Percentiles rank a stretch among this genome's conserved stretches.
phyloP scores from a whole-genome alignment of 2,113 vertebrate species.

The Etia nguti region DNA sequence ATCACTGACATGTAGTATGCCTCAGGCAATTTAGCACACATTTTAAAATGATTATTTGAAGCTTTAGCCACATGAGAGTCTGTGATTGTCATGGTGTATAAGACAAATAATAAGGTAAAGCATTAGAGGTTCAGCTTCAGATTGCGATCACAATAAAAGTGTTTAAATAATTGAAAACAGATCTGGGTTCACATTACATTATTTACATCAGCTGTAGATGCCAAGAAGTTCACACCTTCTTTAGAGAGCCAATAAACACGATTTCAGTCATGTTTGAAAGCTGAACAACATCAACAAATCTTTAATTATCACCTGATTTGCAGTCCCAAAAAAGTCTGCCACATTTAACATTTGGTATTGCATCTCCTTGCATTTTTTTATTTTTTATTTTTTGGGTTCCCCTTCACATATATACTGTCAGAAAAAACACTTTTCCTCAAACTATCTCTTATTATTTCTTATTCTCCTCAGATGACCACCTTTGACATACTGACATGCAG shows the following conservation, averaged over 20 bases:
- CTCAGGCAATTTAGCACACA: fast-evolving
- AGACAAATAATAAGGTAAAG: neutral
- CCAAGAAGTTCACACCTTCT: neutral
- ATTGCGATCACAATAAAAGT: neutral
- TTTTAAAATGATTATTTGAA: neutral
- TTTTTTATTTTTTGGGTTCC: neutral
- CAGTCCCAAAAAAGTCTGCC: neutral
- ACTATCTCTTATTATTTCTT: neutral
- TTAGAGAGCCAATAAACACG: neutral
- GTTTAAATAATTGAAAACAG: neutral
- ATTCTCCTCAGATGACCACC: neutral
- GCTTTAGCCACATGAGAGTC: neutral
- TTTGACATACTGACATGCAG: neutral
- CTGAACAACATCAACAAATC: neutral
- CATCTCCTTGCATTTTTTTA: neutral
- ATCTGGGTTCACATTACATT: neutral
- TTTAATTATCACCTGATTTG: neutral
- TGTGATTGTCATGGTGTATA: neutral
- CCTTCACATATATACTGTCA: neutral
- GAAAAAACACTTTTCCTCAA: neutral
- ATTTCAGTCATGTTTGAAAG: neutral
- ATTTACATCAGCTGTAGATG: neutral
- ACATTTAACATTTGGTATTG: neutral
- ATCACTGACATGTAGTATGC: neutral
- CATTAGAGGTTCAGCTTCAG: neutral